A percentile compares a stretch with the other conserved stretches of the same genome.
Evolutionary conservation across 2,797 vertebrate species (phyloP).

Genomic region (Melopsittacus undulatus): DNA sequence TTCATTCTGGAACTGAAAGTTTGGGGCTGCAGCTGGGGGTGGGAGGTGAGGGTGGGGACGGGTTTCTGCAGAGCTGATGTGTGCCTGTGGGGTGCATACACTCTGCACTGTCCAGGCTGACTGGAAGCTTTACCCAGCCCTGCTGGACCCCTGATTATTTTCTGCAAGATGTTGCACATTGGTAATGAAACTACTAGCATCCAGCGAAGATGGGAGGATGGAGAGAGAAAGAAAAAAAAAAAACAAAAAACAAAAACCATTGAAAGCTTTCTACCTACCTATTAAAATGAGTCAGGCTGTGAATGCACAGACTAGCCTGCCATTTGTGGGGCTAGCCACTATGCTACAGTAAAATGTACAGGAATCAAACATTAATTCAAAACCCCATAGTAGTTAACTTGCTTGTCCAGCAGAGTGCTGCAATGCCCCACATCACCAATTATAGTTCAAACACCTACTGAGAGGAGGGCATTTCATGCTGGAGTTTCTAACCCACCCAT

Average conservation of each 20-base stretch:
- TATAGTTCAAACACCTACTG: slow-evolving; percentile 67
- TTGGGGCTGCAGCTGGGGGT: slow-evolving; percentile 53
- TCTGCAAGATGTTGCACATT: slow-evolving; percentile 66
- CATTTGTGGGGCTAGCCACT: slow-evolving; percentile 73
- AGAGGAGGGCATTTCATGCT: slow-evolving; percentile 71
- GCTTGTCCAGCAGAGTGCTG: slow-evolving; percentile 70
- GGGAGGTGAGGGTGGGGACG: not conserved
- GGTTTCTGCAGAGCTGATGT: slow-evolving; percentile 29
- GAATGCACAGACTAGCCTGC: slow-evolving; percentile 74
- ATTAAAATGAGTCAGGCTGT: slow-evolving; percentile 80
- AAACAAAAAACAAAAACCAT: slow-evolving; percentile 27
- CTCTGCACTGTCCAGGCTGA: slow-evolving; percentile 31
- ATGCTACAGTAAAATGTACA: slow-evolving; percentile 79
- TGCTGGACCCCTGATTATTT: slow-evolving; percentile 77
- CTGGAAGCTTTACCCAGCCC: slow-evolving; percentile 56
- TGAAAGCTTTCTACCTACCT: slow-evolving; percentile 81
- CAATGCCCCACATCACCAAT: slow-evolving; percentile 41
- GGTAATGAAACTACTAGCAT: slow-evolving; percentile 70
- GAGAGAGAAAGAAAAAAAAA: slow-evolving; percentile 6
- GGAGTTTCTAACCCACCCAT: slow-evolving; percentile 63
- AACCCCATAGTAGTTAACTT: slow-evolving; percentile 72
- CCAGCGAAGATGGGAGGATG: slow-evolving; percentile 68
- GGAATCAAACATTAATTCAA: slow-evolving; percentile 79
- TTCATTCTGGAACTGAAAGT: slow-evolving; percentile 49
- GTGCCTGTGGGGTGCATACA: not conserved